Conservation (phyloP, 2,888 invertebrate genomes). For the Pseudanteris insignis region DNA sequence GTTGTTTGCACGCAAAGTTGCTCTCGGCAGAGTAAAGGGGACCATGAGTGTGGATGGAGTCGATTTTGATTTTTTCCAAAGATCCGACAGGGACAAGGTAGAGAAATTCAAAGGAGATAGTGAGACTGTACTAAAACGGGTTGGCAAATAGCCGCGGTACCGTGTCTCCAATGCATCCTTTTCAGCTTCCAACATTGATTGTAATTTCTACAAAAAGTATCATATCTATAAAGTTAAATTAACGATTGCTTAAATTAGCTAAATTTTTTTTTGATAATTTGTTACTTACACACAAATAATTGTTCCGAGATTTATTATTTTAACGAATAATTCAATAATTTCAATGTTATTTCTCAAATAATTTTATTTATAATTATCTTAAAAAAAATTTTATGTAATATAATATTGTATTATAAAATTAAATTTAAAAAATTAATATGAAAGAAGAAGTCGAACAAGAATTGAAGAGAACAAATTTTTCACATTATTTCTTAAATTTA, state of each 20-base stretch:
- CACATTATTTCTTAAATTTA: too few relatives aligned
- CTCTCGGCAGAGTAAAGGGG: constrained; percentile 57
- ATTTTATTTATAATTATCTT: too few relatives aligned
- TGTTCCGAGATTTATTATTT: too few relatives aligned
- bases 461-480: too few relatives aligned
- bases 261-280: neutral
- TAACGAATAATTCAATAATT: too few relatives aligned
- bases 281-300: neutral
- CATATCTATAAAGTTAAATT: neutral
- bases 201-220: constrained; percentile 68
- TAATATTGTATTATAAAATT: too few relatives aligned
- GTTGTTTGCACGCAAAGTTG: constrained; percentile 54
- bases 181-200: constrained; percentile 67
- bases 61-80: constrained; percentile 61
- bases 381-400: too few relatives aligned
- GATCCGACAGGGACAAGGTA: constrained; percentile 49
- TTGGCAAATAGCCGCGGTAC: constrained; percentile 64
- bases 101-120: constrained; percentile 57
- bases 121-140: constrained; percentile 59
- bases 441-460: too few relatives aligned
- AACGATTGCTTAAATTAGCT: too few relatives aligned
- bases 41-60: constrained; percentile 56
- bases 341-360: too few relatives aligned
- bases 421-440: too few relatives aligned
- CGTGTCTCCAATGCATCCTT: constrained; percentile 65